Conservation (phyloP, 2,113 vertebrate species). For the Oryzias celebensis region DNA sequence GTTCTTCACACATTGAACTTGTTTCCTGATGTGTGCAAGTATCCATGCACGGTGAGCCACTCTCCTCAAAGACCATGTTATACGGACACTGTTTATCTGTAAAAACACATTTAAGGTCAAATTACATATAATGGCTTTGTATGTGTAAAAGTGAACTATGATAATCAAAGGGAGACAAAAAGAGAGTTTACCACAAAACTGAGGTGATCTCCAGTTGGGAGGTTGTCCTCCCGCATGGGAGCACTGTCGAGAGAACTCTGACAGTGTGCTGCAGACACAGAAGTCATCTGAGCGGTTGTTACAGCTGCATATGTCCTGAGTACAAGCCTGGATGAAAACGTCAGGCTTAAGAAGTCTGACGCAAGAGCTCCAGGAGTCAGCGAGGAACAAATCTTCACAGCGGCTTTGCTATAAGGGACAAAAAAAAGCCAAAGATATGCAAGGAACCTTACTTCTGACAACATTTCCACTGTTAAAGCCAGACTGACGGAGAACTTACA, state of each 20-base stretch:
- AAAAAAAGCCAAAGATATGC: background rate
- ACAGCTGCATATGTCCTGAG: constrained; percentile 84
- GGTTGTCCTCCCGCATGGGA: constrained; percentile 88
- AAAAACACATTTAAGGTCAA: background rate
- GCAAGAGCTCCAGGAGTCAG: constrained; percentile 81
- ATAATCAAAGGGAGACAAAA: background rate
- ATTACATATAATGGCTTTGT: background rate
- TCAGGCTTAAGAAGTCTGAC: constrained; percentile 69
- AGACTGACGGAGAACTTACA: constrained; percentile 60
- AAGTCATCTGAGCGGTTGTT: constrained; percentile 41
- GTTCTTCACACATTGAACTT: constrained; percentile 89
- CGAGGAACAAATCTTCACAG: constrained; percentile 77
- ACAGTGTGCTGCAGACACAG: constrained; percentile 86
- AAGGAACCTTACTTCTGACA: background rate
- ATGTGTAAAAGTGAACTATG: too few relatives aligned
- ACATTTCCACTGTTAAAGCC: background rate
- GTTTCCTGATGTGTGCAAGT: constrained; percentile 84
- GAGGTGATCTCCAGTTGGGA: constrained; percentile 82
- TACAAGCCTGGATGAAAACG: constrained; percentile 84
- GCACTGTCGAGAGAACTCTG: constrained; percentile 92
- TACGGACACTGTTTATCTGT: constrained; percentile 85
- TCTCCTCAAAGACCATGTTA: constrained; percentile 92
- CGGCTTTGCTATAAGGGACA: constrained; percentile 42
- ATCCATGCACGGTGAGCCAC: constrained; percentile 87
- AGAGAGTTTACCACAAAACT: constrained; percentile 82